Evolutionary conservation across 2,888 invertebrate species (phyloP), one percentile per base, ranked within the genome.

Genomic region (Ichneumoninae sp.): DNA sequence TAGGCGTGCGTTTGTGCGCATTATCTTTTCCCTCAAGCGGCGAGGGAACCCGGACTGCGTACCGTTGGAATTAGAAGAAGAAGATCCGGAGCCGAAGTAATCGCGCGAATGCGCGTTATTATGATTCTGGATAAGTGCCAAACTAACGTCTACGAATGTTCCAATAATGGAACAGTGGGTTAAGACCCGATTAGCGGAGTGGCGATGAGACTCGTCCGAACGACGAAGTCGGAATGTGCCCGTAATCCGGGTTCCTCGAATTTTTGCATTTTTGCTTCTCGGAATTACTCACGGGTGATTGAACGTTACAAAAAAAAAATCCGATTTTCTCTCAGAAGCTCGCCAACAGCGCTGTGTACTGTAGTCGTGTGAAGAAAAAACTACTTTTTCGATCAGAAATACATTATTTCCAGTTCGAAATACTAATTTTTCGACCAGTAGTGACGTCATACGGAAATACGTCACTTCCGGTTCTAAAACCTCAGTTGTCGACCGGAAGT

Each of bases 81-180:
- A 76, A 76, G 82, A 82, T 72, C 68, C 79, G 79, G 65, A 84
- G 74, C 54, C 79, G 47, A 57, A 82, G 80, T 82, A 78, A 84
- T 86, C 79, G 86, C 5, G 30, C 76, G 70, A 36, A 62, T 50
- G 72, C 57, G 76, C 52, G 82, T 69, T 86, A 82, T 86, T 86
- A 86, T 47, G 86, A 86, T 76, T 47, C 74, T 87, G 87, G 87
- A 86, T 19, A 75, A 54, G 26, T 85, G 87, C 87, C 87, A 87
- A 82, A 84, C 71, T 62, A 81, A 76, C 86, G 80, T 82, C 76
- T 80, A 82, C 83, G 82, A 82, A 86, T 84, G 86, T 87, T 86
- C 86, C 86, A 87, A 87, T 87, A 87, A 86, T 87, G 87, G 85
- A 86, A 84, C 83, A 78, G 70, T 68, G 82, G 82, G 86, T 80